Base-by-base conservation (phyloP, 2,888 invertebrate species). In the Carterocephalus palaemon region DNA sequence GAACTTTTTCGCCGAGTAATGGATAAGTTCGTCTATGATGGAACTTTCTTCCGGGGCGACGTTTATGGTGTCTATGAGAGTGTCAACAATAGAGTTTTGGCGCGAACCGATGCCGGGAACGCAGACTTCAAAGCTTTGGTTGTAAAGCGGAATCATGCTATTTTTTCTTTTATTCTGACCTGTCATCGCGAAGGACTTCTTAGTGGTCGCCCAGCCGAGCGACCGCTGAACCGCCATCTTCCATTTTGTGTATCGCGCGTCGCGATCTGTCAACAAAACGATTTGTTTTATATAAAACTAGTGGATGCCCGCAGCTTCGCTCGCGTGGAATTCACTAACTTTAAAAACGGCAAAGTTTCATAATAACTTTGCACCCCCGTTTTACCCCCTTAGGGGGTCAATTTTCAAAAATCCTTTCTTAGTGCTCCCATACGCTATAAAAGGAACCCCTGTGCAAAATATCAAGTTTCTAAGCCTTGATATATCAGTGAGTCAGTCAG, bases 201-300 rank as follows among this genome's bases (percentile, higher is more conserved):
- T 92, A 3, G 90, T 88, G 0, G 91, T 88, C 10, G 93, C 93
- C 98, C 98, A 98, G 49, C 95, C 95, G 58, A 97, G 89, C 22
- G 96, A 95, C 17, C 97, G 90, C 64, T 96, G 92, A 1, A 98
- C 96, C 0, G 98, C 98, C 91, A 95, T 94, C 81, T 96, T 97
- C 98, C 98, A 98, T 78, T 95, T 94, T 4, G 91, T 93, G 75
- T 95, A 97, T 50, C 96, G 89, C 2, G 90, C 88, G 67, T 94
- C 92, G 43, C 97, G 91, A 69, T 96, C 95, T 92, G 76, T 1
- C 73, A 73, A n/a, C n/a, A n/a, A 17, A 23, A 5, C 9, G 33
- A 5, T 19, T 24, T 24, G 8, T 24, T 24, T 1, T 7, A n/a
- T 7, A n/a, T 8, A 6, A 7, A 6, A 6, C n/a, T n/a, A 24